Percentiles rank a stretch among this genome's conserved stretches.
These are phyloP conservation scores for Sitophilus oryzae DNA, from an alignment of 1,140 invertebrate genomes.

Conservation along the genomic window DNA sequence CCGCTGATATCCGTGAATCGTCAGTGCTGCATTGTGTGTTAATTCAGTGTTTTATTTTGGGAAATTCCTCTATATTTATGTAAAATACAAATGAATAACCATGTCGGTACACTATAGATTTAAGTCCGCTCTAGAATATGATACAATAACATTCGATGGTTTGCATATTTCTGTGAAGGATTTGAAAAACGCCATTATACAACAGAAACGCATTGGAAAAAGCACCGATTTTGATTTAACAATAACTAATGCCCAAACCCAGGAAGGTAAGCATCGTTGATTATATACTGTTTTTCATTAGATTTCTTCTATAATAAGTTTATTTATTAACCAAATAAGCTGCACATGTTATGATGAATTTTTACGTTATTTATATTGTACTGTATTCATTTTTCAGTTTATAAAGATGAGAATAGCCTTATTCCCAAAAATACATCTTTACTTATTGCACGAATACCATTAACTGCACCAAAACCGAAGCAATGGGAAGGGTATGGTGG, in stretches of 20 bases:
- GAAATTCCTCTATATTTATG: too few species aligned
- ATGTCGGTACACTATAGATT: slow-evolving; percentile 99
- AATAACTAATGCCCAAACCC: slow-evolving; percentile 95
- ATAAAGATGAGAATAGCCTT: slow-evolving; percentile 80
- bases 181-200: slow-evolving; percentile 89
- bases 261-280: slow-evolving; percentile 71
- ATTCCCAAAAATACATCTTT: slow-evolving; percentile 97
- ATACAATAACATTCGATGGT: slow-evolving; percentile 95
- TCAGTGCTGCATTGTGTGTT: too few species aligned
- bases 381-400: slow-evolving; percentile 60
- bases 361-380: not conserved
- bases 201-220: slow-evolving; percentile 91
- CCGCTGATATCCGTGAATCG: too few species aligned
- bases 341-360: too few species aligned
- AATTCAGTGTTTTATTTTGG: too few species aligned
- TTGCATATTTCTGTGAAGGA: slow-evolving; percentile 92
- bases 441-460: slow-evolving; percentile 87
- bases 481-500: slow-evolving; percentile 54
- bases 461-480: slow-evolving; percentile 69
- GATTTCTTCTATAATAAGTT: not conserved
- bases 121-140: slow-evolving; percentile 90
- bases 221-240: slow-evolving; percentile 92
- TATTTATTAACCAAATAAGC: too few species aligned
- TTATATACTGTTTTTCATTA: not conserved
- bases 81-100: too few species aligned